Evolutionary conservation across 2,888 invertebrate species (phyloP), one percentile per base, ranked within the genome.

Genomic region (Ellobium chinense): DNA sequence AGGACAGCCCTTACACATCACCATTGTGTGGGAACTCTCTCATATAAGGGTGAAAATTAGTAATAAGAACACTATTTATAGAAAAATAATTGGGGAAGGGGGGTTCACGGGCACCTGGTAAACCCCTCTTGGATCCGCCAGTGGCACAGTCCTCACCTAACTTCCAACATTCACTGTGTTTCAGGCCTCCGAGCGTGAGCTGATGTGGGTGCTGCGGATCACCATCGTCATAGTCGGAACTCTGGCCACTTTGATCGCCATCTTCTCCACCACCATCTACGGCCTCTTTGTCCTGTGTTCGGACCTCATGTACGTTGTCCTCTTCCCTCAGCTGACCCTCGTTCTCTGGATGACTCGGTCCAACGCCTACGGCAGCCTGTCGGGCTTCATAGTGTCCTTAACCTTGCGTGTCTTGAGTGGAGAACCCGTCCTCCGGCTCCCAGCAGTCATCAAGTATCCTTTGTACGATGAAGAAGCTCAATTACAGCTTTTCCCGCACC

Each of bases 131-230:
- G n/a, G n/a, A n/a, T n/a, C n/a, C n/a, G n/a, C n/a, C n/a, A n/a
- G n/a, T n/a, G n/a, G n/a, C n/a, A n/a, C n/a, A n/a, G n/a, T n/a
- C n/a, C n/a, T n/a, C n/a, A n/a, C n/a, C n/a, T n/a, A n/a, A n/a
- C n/a, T n/a, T n/a, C n/a, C n/a, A n/a, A n/a, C n/a, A n/a, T n/a
- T n/a, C n/a, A n/a, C n/a, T 94, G 36, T 96, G 90, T 92, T 96
- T 96, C 82, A 88, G 88, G 87, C 88, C 9, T 78, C 85, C 29
- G 83, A 86, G 31, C 58, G 84, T 24, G 88, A 88, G 68, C 68
- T 85, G 9, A 80, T 84, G 14, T 88, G 87, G 87, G 85, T 87
- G 0, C 70, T 88, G 46, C 70, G 87, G 14, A 70, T 80, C 7
- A 74, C 85, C 65, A 85, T 87, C 31, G 21, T 88, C 4, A 81